Evolutionary conservation across 2,113 vertebrate species (phyloP).

Genomic region (Prunella fulvescens): DNA sequence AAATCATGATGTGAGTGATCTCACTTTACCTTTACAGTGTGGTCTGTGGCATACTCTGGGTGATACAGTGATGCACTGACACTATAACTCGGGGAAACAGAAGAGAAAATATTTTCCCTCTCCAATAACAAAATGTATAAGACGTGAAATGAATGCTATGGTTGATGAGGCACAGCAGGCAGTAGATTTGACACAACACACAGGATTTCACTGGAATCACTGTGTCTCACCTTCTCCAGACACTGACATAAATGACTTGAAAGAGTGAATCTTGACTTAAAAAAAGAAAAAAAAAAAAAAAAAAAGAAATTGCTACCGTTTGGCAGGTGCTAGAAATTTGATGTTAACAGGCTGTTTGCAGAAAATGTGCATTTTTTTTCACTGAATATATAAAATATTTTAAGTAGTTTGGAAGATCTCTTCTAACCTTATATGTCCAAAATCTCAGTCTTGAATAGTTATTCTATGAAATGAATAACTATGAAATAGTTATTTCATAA

Average conservation of each 20-base stretch:
- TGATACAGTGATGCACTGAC: neutral
- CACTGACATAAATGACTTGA: neutral
- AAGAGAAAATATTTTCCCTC: conserved; percentile 20
- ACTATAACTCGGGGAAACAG: neutral
- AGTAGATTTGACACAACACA: neutral
- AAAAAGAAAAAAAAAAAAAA: neutral
- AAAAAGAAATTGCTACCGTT: neutral
- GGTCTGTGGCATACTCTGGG: neutral
- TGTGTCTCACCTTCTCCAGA: neutral
- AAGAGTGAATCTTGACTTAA: neutral
- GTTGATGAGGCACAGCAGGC: neutral
- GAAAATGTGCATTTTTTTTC: neutral
- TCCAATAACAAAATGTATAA: neutral
- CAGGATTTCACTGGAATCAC: neutral
- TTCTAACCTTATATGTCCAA: neutral
- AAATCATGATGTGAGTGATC: neutral
- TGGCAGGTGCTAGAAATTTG: neutral
- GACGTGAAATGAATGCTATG: neutral
- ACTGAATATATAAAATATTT: neutral
- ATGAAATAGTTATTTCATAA: neutral
- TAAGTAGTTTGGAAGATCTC: neutral
- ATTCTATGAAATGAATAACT: neutral
- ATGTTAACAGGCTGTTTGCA: neutral
- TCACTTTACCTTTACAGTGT: conserved; percentile 5
- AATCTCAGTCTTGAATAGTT: neutral